Base-by-base conservation (phyloP, 2,797 vertebrate genomes). In the Synanceia verrucosa region DNA sequence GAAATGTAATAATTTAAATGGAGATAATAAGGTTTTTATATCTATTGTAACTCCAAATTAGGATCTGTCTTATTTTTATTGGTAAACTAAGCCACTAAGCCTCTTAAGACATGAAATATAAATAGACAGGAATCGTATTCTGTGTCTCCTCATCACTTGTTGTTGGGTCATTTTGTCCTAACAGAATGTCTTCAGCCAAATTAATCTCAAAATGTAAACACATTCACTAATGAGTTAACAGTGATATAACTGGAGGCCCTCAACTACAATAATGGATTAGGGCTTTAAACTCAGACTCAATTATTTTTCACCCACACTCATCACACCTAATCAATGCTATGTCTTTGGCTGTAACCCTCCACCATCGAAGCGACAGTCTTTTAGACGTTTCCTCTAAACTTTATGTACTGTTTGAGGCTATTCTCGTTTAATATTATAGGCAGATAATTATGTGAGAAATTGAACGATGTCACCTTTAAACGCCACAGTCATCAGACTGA, bases 381-480 rank as follows among this genome's bases (percentile, higher is more conserved):
- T 81, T 72, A 9, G 24, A 70, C 78, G 79, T 65, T 81, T 73
- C 55, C 75, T 72, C 57, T 55, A 79, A 83, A 90, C 69, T 87
- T 84, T 73, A 87, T 82, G 72, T 81, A 73, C 66, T 79, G 77
- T 86, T 87, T 80, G 59, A 86, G 86, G 82, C 85, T 89, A 86
- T 90, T 82, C 83, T 50, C 43, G 70, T 89, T 88, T 88, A 75
- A 85, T 83, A 87, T 89, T 83, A 77, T 73, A 87, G 78, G 78
- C 65, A 75, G 75, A 87, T 71, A 65, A 91, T 89, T 81, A 84
- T 85, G 81, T 77, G 64, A 69, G 68, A 73, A 85, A 86, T 78
- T 86, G 70, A 93, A 90, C 81, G 86, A 88, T 86, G 87, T 86
- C 76, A 85, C 70, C 33, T 69, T 81, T 74, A 92, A 93, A 94